Base-by-base conservation (phyloP, 2,888 invertebrate species). In the Diarsia brunnea region DNA sequence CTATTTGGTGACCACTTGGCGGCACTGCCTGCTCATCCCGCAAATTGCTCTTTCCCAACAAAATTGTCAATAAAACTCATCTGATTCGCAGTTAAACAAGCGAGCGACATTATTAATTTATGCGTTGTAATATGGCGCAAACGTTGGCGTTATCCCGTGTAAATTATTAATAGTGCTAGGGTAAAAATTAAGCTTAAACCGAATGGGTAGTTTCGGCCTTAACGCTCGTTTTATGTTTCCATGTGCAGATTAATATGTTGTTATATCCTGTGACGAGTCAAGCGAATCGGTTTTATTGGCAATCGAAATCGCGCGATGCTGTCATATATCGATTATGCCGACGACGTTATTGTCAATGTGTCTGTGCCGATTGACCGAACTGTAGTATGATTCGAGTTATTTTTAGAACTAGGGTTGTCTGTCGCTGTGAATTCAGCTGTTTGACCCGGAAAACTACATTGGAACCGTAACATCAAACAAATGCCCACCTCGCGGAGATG, bases 31-130 rank as follows among this genome's bases (percentile, higher is more conserved):
- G 95, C 94, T 93, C 95, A 95, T 96, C 94, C 96, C 96, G 93
- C 96, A 96, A 96, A 96, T 96, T 96, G 96, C 96, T 94, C 95
- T 96, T 95, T 95, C 94, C 95, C 95, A 95, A 94, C 96, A 95
- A 96, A 95, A 96, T 96, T 96, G 96, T 95, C 96, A 96, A 96
- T 96, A 96, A 96, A 96, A 96, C 95, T 96, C 96, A 96, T 96
- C 96, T 95, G 96, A 96, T 96, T 96, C 96, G 96, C 96, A 96
- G 96, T 96, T 95, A 96, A 96, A 96, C 95, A 96, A 94, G 96
- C 96, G 95, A 94, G 93, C 94, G 95, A 95, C 95, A 95, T 96
- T 96, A 96, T 96, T 96, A 96, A 96, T 96, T 96, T 96, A 96
- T 96, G 96, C 95, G 93, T 93, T 95, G 96, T 96, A 96, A 96